A percentile compares a stretch with the other conserved stretches of the same genome.
These are phyloP conservation scores for Glareola pratincola DNA, from an alignment of 2,113 vertebrate genomes.

Conservation along the genomic window DNA sequence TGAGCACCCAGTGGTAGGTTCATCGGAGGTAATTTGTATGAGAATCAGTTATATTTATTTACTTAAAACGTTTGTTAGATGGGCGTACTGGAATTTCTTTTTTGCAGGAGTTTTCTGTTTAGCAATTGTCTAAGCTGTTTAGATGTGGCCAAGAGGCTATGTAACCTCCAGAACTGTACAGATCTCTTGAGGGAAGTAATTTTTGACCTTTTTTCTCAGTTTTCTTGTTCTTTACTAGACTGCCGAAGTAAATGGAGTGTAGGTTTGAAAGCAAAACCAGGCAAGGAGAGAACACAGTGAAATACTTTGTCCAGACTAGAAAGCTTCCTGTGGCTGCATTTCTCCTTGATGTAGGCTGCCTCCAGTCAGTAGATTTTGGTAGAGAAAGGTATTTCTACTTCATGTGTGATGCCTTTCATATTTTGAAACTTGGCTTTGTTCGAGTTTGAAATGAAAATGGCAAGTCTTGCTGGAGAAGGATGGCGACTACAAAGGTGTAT, in stretches of 20 bases:
- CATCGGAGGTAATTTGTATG: not conserved
- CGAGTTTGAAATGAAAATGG: not conserved
- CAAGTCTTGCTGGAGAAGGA: not conserved
- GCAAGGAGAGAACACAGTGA: not conserved
- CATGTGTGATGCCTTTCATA: rapidly evolving
- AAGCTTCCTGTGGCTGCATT: not conserved
- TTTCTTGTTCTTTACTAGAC: not conserved
- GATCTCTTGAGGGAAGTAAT: not conserved
- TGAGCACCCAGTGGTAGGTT: not conserved
- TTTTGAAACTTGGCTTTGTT: not conserved
- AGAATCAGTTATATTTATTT: not conserved
- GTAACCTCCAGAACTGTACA: not conserved
- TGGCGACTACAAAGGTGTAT: not conserved
- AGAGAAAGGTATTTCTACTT: not conserved
- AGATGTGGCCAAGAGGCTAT: not conserved
- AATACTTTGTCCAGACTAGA: not conserved
- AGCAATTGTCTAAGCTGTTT: not conserved
- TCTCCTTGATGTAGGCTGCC: not conserved
- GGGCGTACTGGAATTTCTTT: not conserved
- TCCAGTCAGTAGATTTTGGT: not conserved
- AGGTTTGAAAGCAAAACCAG: not conserved
- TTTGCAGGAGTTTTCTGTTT: not conserved
- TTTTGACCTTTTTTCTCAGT: not conserved
- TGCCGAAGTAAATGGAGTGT: not conserved
- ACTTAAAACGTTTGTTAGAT: not conserved